Conservation (phyloP, 2,113 vertebrate genomes). For the Toxostoma redivivum region DNA sequence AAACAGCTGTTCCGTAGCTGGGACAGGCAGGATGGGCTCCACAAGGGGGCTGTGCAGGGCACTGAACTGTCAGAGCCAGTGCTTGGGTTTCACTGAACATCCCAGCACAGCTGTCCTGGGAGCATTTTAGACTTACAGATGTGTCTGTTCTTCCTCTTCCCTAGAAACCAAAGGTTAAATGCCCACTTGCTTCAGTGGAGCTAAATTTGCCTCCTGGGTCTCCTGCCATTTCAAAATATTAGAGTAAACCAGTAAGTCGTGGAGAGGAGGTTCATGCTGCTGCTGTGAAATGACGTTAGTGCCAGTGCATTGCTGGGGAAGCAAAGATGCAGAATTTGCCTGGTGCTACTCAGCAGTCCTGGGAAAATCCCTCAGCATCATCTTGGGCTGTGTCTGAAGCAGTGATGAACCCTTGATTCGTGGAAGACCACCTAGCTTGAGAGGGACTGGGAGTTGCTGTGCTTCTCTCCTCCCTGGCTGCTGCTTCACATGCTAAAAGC, state of each 20-base stretch:
- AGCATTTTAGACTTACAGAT: not conserved
- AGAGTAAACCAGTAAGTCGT: accelerated
- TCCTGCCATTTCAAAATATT: not conserved
- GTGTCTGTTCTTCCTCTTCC: not conserved
- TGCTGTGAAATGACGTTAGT: not conserved
- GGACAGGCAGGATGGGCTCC: not conserved
- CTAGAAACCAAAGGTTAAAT: not conserved
- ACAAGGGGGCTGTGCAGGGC: not conserved
- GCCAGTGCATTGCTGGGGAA: not conserved
- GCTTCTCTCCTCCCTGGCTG: not conserved
- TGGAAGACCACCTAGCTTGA: not conserved
- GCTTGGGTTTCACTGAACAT: not conserved
- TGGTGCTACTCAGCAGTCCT: not conserved
- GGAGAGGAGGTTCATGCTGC: not conserved
- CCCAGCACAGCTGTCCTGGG: not conserved
- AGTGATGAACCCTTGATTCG: not conserved
- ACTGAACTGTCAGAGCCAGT: not conserved
- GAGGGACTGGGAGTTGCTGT: not conserved
- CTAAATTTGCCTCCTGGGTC: not conserved
- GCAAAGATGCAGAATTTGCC: not conserved
- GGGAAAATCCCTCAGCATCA: not conserved
- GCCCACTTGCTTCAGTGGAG: not conserved
- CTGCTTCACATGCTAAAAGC: not conserved
- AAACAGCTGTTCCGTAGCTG: not conserved
- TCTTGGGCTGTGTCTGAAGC: not conserved